Evolutionary conservation across 2,797 vertebrate species (phyloP), one percentile per base, ranked within the genome.

Genomic region (Diplodus sargus): DNA sequence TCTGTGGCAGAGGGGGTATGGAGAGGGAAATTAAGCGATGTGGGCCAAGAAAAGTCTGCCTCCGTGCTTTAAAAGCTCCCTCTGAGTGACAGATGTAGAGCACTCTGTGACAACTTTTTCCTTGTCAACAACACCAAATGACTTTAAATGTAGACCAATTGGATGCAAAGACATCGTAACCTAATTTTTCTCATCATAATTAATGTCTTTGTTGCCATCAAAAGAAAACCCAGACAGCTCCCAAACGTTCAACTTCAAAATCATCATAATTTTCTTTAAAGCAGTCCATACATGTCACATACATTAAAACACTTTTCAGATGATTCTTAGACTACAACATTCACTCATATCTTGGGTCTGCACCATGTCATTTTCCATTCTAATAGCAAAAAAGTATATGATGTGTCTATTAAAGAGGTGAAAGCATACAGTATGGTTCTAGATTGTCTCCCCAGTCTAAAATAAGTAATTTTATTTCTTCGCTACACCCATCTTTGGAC

Each of bases 61-160:
- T 79, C 68, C n/a, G 2, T n/a, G 81, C 79, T 90, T 85, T 76
- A 74, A 84, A 34, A 84, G 67, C 66, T 81, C 74, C 57, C 5
- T 60, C 63, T 48, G 59, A 85, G 28, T 90, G 89, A 90, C 87
- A 77, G 70, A 89, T 87, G 78, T 84, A 57, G 70, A 74, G 61
- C 70, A 34, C 61, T 60, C 5, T 59, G 43, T 22, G 47, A 70
- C 7, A 71, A 81, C 67, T 79, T 85, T 51, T 67, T 64, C 56
- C 62, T 66, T 45, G 54, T 78, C 75, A 84, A 72, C 56, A 71
- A 66, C 8, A 65, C 4, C 53, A 74, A 76, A 49, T 45, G 20
- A 11, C 28, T 61, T 23, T 11, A 0, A 68, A 76, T 48, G 52
- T 61, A 43, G 47, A 83, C 73, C 66, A 65, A 48, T 62, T 72